Evolutionary conservation across 2,888 invertebrate genomes (phyloP).

Genomic region (Eupithecia centaureata): DNA sequence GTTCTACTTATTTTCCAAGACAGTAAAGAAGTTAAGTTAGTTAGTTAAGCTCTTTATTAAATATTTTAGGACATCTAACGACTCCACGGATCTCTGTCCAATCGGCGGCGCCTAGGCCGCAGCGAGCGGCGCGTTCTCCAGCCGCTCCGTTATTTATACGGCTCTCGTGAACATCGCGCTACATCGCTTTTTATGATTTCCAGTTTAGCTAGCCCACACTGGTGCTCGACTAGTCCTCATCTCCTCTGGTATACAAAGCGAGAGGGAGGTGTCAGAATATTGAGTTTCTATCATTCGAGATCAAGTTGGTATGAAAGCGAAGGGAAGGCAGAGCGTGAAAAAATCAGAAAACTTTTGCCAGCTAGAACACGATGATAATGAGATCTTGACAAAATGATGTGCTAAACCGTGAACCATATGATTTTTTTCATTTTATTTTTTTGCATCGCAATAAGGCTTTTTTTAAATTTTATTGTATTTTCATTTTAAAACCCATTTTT

Average conservation of each 20-base stretch:
- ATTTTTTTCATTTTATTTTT: too few relatives aligned
- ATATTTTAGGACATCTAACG: not conserved
- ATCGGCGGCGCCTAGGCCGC: slow-evolving; percentile 77
- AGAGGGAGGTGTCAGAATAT: not conserved
- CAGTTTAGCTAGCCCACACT: slow-evolving; percentile 36
- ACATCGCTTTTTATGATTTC: slow-evolving; percentile 45
- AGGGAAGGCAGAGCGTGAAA: not conserved
- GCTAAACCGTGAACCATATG: too few relatives aligned
- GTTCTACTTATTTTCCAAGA: too few relatives aligned
- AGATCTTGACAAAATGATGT: too few relatives aligned
- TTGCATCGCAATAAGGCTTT: too few relatives aligned
- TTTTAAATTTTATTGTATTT: too few relatives aligned
- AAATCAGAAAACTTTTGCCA: not conserved
- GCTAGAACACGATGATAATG: too few relatives aligned
- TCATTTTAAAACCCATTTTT: too few relatives aligned
- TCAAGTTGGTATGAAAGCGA: not conserved
- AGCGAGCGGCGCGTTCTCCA: slow-evolving; percentile 77
- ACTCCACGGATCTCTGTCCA: slow-evolving; percentile 53
- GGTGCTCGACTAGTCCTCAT: not conserved
- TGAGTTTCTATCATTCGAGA: not conserved
- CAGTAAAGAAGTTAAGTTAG: too few relatives aligned
- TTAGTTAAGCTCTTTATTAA: not conserved
- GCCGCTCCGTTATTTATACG: slow-evolving; percentile 80
- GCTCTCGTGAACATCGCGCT: slow-evolving; percentile 53
- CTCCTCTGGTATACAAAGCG: not conserved